Conservation (phyloP, 1,140 invertebrate species). For the Drosophila equinoxialis region DNA sequence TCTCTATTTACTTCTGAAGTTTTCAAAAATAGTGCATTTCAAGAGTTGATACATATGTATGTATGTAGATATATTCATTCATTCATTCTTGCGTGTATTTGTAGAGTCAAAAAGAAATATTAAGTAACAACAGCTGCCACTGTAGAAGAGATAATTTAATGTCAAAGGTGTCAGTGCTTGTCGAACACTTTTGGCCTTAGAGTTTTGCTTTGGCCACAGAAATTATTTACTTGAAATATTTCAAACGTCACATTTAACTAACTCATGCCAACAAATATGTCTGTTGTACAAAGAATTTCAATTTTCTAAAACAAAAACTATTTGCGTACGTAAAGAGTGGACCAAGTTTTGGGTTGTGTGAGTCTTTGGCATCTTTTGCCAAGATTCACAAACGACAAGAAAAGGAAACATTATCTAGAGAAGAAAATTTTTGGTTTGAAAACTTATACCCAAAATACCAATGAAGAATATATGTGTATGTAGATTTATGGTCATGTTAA, state of each 20-base stretch:
- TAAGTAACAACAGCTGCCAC: conserved; percentile 42
- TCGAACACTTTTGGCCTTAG: conserved; percentile 19
- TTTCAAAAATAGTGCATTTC: background rate
- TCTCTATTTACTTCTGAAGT: background rate
- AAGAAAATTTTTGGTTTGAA: background rate
- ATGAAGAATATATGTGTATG: background rate
- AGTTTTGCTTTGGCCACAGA: conserved; percentile 42
- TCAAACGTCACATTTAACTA: conserved; percentile 56
- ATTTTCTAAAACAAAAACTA: conserved; percentile 69
- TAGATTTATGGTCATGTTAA: conserved; percentile 2
- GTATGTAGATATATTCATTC: background rate
- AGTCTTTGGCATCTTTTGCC: conserved; percentile 17
- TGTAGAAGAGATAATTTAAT: conserved; percentile 12
- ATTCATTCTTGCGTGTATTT: background rate
- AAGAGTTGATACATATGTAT: background rate
- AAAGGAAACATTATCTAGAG: conserved; percentile 5
- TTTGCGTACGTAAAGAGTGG: conserved; percentile 64
- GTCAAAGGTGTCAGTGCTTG: conserved; percentile 23
- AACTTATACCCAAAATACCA: conserved; percentile 8
- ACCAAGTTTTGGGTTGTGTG: conserved; percentile 46
- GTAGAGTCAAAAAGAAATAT: conserved; percentile 7
- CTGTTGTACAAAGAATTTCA: conserved; percentile 50
- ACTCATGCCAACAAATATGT: conserved; percentile 50
- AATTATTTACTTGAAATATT: conserved; percentile 61
- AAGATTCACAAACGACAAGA: background rate